Base-by-base conservation (phyloP, 2,113 vertebrate species). In the Tychaedon coryphoeus region DNA sequence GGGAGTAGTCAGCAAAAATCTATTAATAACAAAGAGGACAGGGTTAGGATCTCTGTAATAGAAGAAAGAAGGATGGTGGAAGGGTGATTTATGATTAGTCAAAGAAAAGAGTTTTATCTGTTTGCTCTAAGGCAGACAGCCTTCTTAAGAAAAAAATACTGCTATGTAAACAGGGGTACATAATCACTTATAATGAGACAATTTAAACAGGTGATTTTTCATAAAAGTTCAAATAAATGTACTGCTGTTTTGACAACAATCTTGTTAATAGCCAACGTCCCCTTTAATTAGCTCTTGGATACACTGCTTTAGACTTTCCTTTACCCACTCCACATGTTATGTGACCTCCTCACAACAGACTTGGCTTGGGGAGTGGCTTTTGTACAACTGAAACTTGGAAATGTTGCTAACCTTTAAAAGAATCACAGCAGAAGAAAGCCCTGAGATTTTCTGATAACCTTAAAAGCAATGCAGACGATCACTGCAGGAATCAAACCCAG, bases 291-390 rank as follows among this genome's bases (percentile, higher is more conserved):
- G 56, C 60, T 42, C 29, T 77, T 70, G 22, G 17, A 25, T 77
- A 64, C 0, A 0, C 65, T 89, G 34, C 29, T 86, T 80, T 73
- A 76, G 67, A 66, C 51, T 67, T 94, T 10, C 43, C 40, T 87
- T 89, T 57, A 64, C 38, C 8, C 0, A 0, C 11, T 77, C 42
- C 0, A 2, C 22, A 13, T 24, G 17, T 43, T 88, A 28, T 0
- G 0, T 71, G 40, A 74, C 38, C 38, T 76, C 22, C 36, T 75
- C 40, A 45, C 28, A 45, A 51, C 33, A 71, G 38, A 51, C 78
- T 88, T 83, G 64, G 42, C 26, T 73, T 47, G 5, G 6, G 40
- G 7, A 4, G 15, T 86, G 62, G 2, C 16, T 92, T 94, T 64
- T 60, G 60, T 77, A 40, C 38, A 62, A 47, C 29, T 73, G 47